These are phyloP conservation scores for Lasioglossum oenotherae DNA, from an alignment of 2,888 invertebrate species.

Conservation along the genomic window DNA sequence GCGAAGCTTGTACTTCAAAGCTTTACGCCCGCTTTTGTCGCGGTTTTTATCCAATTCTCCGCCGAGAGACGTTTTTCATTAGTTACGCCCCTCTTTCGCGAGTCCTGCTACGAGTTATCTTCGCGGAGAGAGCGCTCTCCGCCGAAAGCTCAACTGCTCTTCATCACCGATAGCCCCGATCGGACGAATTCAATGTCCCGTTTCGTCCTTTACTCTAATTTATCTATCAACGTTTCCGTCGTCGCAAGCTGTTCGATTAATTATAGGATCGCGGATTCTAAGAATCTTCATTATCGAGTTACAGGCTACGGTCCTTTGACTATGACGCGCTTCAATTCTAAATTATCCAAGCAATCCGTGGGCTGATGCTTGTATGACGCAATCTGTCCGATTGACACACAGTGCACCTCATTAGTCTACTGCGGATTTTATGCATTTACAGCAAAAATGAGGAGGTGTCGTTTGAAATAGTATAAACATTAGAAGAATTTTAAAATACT, in stretches of 20 bases:
- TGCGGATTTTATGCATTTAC: too few species aligned
- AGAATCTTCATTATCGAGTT: neutral
- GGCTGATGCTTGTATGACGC: neutral
- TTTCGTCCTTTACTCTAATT: neutral
- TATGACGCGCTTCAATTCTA: neutral
- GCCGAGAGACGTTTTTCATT: constrained; percentile 36
- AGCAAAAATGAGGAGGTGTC: too few species aligned
- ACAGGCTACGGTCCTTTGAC: neutral
- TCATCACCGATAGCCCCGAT: neutral
- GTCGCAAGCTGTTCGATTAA: neutral
- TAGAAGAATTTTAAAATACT: too few species aligned
- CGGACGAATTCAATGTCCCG: neutral
- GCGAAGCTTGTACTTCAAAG: constrained; percentile 35
- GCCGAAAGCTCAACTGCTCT: constrained; percentile 16
- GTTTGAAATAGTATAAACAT: too few species aligned
- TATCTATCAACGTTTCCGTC: neutral
- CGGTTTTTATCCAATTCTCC: constrained; percentile 13
- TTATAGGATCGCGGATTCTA: neutral
- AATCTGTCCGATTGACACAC: neutral
- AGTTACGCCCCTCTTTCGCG: neutral
- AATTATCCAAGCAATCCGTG: neutral
- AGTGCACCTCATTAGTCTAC: too few species aligned
- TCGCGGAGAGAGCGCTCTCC: neutral
- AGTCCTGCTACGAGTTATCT: constrained; percentile 20
- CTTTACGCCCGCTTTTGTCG: constrained; percentile 27